Base-by-base conservation (phyloP, 2,113 vertebrate genomes). In the Thunnus thynnus region DNA sequence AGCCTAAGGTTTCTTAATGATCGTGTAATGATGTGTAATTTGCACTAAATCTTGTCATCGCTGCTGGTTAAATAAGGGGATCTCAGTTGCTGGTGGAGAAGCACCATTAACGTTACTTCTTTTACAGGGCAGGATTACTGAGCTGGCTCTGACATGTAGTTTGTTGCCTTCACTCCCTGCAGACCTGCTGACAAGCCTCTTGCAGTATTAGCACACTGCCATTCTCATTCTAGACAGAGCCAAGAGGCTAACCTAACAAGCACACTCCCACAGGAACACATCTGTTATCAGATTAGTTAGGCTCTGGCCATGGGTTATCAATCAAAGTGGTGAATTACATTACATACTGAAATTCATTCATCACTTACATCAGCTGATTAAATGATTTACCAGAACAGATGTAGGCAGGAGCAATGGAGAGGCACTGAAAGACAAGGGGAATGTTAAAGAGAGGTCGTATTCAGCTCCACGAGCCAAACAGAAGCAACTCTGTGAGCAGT, bases 1-100 rank as follows among this genome's bases (percentile, higher is more conserved):
- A 78, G 84, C 69, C 83, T 78, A 44, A 82, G 89, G 76, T 79
- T 87, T 87, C 60, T 63, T 89, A 90, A 92, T 87, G 77, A 84
- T 87, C 44, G 16, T 85, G 86, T 90, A 88, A 90, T 87, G 76
- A 90, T 72, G 86, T 88, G 78, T 78, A 91, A 90, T 89, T 89
- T 83, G 71, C 82, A 63, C 62, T 89, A 89, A 92, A 89, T 84
- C 71, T 75, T 64, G 78, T 85, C 90, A 75, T 68, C 13, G 46
- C 76, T 72, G 52, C 67, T 68, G 84, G 77, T 88, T 86, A 79
- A 86, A 84, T 90, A 71, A 64, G 63, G 25, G 14, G 47, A 62
- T 75, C 51, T 71, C 27, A 27, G 67, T 48, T 54, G 58, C 55
- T 18, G 47, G 55, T 61, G 52, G 50, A 75, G 62, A 30, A 66